Evolutionary conservation across 2,888 invertebrate genomes (phyloP), one percentile per base, ranked within the genome.

Genomic region (Actias luna): DNA sequence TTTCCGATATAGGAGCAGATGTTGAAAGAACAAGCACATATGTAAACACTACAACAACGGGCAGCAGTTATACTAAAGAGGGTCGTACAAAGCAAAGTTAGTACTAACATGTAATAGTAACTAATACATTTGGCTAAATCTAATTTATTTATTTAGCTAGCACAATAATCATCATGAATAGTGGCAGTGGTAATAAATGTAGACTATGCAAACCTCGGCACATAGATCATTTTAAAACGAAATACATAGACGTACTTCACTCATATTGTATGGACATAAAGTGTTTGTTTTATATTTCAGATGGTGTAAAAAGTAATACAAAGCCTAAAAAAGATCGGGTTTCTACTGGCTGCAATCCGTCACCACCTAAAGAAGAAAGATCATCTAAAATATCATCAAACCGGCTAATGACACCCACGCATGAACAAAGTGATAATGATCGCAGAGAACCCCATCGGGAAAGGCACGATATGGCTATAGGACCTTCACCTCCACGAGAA

Each of bases 281-380:
- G 31, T 57, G 36, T 61, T 46, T 46, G 36, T 59, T 0, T 55
- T 33, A 50, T 59, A 33, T 50, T 78, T 29, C 77, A 84, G 82
- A 78, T 64, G 68, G 72, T 58, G 74, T 75, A 66, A 78, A 64
- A 65, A 31, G 65, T 8, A 77, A 71, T 67, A 87, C 91, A 70
- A 88, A 89, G 60, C 61, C 65, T 16, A 78, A 75, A 65, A 85
- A 79, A 70, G 86, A 87, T 66, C 83, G 84, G 5, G 70, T 74
- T 1, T 94, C 95, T 0, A 95, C 94, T 2, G 94, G 93, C n/a
- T 94, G 94, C 69, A 95, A 95, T 1, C 93, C 94, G 29, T 95
- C 95, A 0, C 94, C 95, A 7, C 94, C 94, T 1, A 84, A 89
- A 66, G 94, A 94, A 67, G 78, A 76, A 12, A 76, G 68, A 50